Evolutionary conservation across 2,113 vertebrate species (phyloP), one percentile per base, ranked within the genome.

Genomic region (Dicentrarchus labrax): DNA sequence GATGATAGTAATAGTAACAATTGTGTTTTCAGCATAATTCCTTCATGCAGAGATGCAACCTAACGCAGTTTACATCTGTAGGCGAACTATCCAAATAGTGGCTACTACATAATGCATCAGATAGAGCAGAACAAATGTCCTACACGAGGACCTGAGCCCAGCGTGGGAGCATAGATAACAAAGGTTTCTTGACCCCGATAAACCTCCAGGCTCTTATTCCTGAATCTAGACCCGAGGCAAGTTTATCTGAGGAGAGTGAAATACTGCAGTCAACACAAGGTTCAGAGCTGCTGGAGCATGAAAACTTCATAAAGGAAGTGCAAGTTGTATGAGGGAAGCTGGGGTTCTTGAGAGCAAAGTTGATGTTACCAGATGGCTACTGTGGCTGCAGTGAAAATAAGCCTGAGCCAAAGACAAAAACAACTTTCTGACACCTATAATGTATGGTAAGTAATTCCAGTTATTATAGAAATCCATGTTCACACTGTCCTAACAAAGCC

Each of bases 391-490:
- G 61, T 7, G 3, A 24, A 73, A 48, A 48, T 53, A 68, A 21
- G 43, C 22, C 51, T 57, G 21, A 82, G 59, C 8, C 41, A 56
- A 54, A 70, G 21, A 17, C n/a, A 22, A 43, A 47, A 51, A 30
- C 56, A 56, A 21, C 19, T 57, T 41, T 45, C 41, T 36, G 12
- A 50, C 21, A 68, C 22, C 30, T 53, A n/a, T 64, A 60, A 41
- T 56, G 64, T 41, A 41, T 65, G n/a, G 9, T 24, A 41, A 47
- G 73, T 71, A 30, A 70, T 47, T 24, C 38, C 38, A 19, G 24
- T 57, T 36, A 83, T 64, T 47, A 83, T 9, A 43, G 74, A 56
- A 72, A 67, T 30, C 36, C 22, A 7, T 78, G 60, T 66, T 51
- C 36, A 13, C 12, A 43, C 16, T 50, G 41, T 51, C 36, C 16